These are phyloP conservation scores for Isichthys henryi DNA, from an alignment of 2,113 vertebrate genomes.

Conservation along the genomic window DNA sequence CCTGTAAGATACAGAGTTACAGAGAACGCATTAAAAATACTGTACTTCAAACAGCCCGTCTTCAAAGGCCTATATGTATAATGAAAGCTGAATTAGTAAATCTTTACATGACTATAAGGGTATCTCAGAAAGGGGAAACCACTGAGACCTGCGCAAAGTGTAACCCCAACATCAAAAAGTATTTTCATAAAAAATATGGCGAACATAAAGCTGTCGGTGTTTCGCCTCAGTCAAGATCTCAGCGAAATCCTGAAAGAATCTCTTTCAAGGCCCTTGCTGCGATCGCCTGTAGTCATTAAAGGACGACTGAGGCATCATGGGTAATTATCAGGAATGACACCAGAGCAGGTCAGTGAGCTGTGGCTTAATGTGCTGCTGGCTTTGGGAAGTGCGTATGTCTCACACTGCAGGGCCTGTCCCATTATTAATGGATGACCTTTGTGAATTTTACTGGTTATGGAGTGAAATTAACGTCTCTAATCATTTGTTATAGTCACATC, in stretches of 20 bases:
- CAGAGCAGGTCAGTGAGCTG: slow-evolving; percentile 33
- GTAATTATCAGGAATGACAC: slow-evolving; percentile 43
- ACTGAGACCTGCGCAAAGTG: not conserved
- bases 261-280: not conserved
- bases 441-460: slow-evolving; percentile 37
- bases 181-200: not conserved
- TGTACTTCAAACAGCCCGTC: not conserved
- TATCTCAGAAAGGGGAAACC: not conserved
- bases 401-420: slow-evolving; percentile 31
- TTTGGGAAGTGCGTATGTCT: slow-evolving; percentile 36
- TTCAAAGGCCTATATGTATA: not conserved
- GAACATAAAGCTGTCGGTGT: not conserved
- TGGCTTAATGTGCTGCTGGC: slow-evolving; percentile 38
- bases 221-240: slow-evolving; percentile 1
- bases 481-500: slow-evolving; percentile 44
- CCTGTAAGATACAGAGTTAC: not conserved
- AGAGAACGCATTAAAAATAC: not conserved
- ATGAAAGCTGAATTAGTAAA: slow-evolving; percentile 6
- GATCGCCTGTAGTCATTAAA: slow-evolving; percentile 23
- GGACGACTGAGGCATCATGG: slow-evolving; percentile 25
- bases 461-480: slow-evolving; percentile 39
- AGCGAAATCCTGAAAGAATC: slow-evolving; percentile 9
- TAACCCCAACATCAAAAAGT: not conserved
- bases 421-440: slow-evolving; percentile 52
- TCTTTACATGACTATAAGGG: not conserved